Base-by-base conservation (phyloP, 2,797 vertebrate species). In the Rhodeus uyekii region DNA sequence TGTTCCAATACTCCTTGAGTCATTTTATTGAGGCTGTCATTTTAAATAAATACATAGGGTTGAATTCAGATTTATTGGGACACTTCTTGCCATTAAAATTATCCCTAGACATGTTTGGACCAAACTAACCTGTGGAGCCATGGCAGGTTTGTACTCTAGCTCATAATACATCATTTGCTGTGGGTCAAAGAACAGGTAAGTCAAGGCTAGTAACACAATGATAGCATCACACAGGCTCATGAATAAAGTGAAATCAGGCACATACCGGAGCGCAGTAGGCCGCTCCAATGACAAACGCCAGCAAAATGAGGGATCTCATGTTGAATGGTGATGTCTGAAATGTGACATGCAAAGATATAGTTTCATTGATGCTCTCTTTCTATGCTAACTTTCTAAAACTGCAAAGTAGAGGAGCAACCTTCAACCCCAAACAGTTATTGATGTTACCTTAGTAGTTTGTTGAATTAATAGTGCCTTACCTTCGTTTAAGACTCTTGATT, bases 191-290 rank as follows among this genome's bases (percentile, higher is more conserved):
- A 44, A 44, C 73, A 76, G 24, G 1, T 19, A 18, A 27, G 13
- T 60, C 19, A 50, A 71, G 18, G 16, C 8, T 50, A 22, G 29
- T 34, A 42, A 67, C 18, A 22, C 32, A 63, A 53, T 19, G 32
- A 22, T 65, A 14, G 34, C 39, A 64, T 78, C 36, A 22, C 5
- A 65, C 10, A 64, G 8, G 14, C 13, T 73, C 16, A 10, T 3
- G 24, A 27, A 14, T 82, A 36, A 34, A n/a, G 58, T 32, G 42
- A 76, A 3, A 58, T 13, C 2, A 44, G 0, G 63, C 27, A 75
- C 87, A 89, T 90, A 92, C 93, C 46, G 92, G 92, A 38, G 90
- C 91, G 27, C 89, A 92, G 38, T 90, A 16, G 14, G 88, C 87
- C 78, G 89, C 60, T 85, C 91, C 91, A 75, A 93, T 22, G 77